Evolutionary conservation across 2,888 invertebrate genomes (phyloP).

Genomic region (Oligia strigilis): DNA sequence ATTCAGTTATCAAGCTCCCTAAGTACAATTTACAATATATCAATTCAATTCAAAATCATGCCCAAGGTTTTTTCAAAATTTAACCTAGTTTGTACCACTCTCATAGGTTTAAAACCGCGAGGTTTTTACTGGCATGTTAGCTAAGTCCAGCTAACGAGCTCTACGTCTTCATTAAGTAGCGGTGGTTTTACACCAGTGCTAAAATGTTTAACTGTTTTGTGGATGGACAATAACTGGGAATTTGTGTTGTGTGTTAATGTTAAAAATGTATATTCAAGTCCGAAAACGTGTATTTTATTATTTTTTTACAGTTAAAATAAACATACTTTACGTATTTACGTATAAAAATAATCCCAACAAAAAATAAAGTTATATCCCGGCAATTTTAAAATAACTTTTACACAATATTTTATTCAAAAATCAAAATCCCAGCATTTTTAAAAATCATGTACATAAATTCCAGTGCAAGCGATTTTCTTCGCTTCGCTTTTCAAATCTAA

Average conservation of each 20-base stretch:
- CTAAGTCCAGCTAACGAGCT: slow-evolving; percentile 52
- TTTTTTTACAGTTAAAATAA: background rate
- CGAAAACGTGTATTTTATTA: background rate
- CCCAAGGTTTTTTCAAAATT: slow-evolving; percentile 4
- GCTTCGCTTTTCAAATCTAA: slow-evolving; percentile 62
- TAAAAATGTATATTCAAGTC: background rate
- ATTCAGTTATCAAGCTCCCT: no score
- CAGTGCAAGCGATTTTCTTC: slow-evolving; percentile 59
- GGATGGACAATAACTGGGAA: background rate
- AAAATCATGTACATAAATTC: slow-evolving; percentile 59
- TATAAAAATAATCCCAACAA: background rate
- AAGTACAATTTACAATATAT: no score
- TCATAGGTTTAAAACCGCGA: slow-evolving; percentile 17
- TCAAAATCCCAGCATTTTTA: slow-evolving; percentile 37
- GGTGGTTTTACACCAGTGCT: slow-evolving; percentile 60
- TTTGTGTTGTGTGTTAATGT: background rate
- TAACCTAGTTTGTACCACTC: background rate
- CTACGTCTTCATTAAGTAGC: slow-evolving; percentile 69
- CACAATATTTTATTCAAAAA: slow-evolving; percentile 47
- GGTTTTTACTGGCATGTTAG: slow-evolving; percentile 35
- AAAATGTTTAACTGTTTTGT: slow-evolving; percentile 66
- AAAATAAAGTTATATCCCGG: background rate
- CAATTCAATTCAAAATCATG: no score
- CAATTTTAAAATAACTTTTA: slow-evolving; percentile 38
- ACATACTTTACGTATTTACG: background rate